Evolutionary conservation across 2,797 vertebrate genomes (phyloP).

Genomic region (Spea hammondii): DNA sequence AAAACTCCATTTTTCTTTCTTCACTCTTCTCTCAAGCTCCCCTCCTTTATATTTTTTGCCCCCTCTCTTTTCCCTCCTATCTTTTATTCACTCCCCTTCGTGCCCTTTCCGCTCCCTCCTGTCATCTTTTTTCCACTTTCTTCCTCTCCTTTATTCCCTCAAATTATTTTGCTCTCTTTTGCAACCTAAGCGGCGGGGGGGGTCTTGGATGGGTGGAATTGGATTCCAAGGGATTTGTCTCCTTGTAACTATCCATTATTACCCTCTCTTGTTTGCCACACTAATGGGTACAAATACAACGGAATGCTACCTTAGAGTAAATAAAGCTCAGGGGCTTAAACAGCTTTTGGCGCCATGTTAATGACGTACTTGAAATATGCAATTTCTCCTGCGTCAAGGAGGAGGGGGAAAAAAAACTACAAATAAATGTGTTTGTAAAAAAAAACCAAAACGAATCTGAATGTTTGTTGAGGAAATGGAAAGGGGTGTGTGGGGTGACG

Average conservation of each 20-base stretch:
- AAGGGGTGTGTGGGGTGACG: conserved; percentile 43
- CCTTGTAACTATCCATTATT: not conserved
- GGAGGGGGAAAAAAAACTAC: conserved; percentile 53
- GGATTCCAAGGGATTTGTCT: not conserved
- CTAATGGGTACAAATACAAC: not conserved
- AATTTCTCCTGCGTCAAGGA: conserved; percentile 79
- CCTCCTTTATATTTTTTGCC: not conserved
- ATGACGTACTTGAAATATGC: conserved; percentile 98
- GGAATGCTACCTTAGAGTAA: not conserved
- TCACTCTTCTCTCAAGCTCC: conserved; percentile 4
- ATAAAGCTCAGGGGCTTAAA: conserved; percentile 61
- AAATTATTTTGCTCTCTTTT: not conserved
- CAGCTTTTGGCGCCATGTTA: conserved; percentile 98
- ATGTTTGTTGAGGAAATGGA: conserved; percentile 52
- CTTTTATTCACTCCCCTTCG: not conserved
- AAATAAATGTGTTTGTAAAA: not conserved
- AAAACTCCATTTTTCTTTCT: conserved; percentile 1
- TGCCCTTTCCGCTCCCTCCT: conserved; percentile 51
- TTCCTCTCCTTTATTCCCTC: not conserved
- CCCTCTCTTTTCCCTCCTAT: not conserved
- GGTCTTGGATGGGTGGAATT: too few relatives aligned
- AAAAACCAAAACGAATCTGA: conserved; percentile 25
- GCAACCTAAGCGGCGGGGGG: not conserved
- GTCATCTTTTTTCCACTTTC: not conserved
- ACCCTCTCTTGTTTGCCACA: not conserved